Conservation (phyloP, 2,888 invertebrate genomes). For the Lumbricus terrestris region DNA sequence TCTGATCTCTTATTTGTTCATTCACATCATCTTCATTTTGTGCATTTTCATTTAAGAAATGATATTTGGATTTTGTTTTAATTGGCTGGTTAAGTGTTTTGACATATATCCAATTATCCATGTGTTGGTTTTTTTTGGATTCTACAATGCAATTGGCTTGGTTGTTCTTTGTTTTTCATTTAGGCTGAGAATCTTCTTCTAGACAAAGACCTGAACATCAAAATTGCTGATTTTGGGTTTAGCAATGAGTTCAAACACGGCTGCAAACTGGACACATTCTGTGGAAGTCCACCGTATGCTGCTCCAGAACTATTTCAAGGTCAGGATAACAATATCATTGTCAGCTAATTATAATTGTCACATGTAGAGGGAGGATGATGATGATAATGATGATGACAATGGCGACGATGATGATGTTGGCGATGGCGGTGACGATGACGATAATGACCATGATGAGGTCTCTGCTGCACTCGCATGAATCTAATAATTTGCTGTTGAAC, state of each 20-base stretch:
- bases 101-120: too few species aligned
- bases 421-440: too few species aligned
- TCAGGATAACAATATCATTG: slow-evolving; percentile 34
- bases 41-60: too few species aligned
- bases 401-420: not conserved
- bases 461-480: not conserved
- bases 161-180: not conserved
- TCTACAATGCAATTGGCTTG: not conserved
- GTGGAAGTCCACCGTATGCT: slow-evolving; percentile 98
- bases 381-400: not conserved
- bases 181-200: slow-evolving; percentile 97
- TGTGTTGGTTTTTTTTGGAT: not conserved
- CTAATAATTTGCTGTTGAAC: not conserved
- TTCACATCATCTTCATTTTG: not conserved
- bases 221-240: slow-evolving; percentile 99
- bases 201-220: slow-evolving; percentile 99
- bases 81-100: too few species aligned
- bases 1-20: not conserved
- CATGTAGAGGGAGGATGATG: not conserved
- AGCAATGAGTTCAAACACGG: slow-evolving; percentile 99
- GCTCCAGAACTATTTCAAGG: slow-evolving; percentile 98
- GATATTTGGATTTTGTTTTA: too few species aligned
- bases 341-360: not conserved
- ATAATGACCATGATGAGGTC: too few species aligned
- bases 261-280: slow-evolving; percentile 98